Evolutionary conservation across 2,797 vertebrate genomes (phyloP).

Genomic region (Gallinago nigripennis): DNA sequence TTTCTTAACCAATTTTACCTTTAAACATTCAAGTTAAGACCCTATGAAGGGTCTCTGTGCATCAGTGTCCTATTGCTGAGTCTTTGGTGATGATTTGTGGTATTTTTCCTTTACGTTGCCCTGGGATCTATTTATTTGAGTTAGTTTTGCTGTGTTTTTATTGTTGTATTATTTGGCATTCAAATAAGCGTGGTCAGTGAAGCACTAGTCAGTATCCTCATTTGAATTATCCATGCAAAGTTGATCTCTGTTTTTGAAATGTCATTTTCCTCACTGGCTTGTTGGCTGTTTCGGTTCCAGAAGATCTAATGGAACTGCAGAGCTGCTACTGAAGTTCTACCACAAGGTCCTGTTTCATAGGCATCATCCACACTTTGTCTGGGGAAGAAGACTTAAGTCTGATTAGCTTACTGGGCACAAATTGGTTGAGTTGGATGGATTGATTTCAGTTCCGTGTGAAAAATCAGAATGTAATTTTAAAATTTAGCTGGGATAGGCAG

Average conservation of each 20-base stretch:
- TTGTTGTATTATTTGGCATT: slow-evolving; percentile 45
- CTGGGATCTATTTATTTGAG: neutral
- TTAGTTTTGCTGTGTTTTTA: neutral
- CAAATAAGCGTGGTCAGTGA: neutral
- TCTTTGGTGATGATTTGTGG: neutral
- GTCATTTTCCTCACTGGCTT: neutral
- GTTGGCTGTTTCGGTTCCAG: neutral
- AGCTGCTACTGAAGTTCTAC: neutral
- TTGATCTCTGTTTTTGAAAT: neutral
- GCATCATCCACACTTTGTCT: neutral
- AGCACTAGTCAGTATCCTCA: neutral
- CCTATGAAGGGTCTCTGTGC: neutral
- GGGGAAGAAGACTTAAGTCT: neutral
- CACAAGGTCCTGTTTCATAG: neutral
- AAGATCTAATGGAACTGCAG: neutral
- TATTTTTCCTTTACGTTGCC: neutral
- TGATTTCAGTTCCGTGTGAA: neutral
- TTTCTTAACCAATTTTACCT: neutral
- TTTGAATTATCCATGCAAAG: slow-evolving; percentile 44
- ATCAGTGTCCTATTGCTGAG: neutral
- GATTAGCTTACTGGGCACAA: neutral
- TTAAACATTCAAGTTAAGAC: neutral
- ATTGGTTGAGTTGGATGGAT: neutral
- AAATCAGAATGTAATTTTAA: neutral
- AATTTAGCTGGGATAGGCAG: neutral